These are phyloP conservation scores for Steinernema feltiae DNA, from an alignment of 1,140 invertebrate genomes.

Conservation along the genomic window DNA sequence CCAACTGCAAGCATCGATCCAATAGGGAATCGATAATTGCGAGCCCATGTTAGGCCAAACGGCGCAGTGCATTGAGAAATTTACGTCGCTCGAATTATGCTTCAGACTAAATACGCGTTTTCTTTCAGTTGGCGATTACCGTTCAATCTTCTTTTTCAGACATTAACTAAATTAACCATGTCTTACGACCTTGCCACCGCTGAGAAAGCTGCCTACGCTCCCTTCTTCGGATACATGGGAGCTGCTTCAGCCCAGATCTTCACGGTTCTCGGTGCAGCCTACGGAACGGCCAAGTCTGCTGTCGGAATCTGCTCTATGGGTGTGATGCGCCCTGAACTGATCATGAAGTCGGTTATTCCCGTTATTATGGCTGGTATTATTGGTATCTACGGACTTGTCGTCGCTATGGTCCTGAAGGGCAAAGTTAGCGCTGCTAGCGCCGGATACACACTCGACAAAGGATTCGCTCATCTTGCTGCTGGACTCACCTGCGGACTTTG, in stretches of 20 bases:
- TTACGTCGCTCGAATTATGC: background rate
- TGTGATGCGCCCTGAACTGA: conserved; percentile 97
- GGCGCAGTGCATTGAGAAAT: background rate
- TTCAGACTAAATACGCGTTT: background rate
- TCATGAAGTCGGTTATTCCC: conserved; percentile 99
- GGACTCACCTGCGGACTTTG: conserved; percentile 93
- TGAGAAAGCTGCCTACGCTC: conserved; percentile 33
- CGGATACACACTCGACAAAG: conserved; percentile 78
- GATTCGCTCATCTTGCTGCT: conserved; percentile 91
- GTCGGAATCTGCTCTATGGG: conserved; percentile 99
- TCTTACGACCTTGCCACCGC: conserved; percentile 37
- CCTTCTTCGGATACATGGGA: conserved; percentile 88
- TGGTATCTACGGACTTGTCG: conserved; percentile 56
- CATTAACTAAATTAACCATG: background rate
- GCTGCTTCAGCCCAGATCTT: conserved; percentile 95
- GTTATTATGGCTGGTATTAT: conserved; percentile 77
- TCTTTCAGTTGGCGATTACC: background rate
- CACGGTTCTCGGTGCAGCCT: conserved; percentile 91
- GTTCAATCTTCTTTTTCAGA: background rate
- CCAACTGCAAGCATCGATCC: background rate
- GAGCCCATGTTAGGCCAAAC: background rate
- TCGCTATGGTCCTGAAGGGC: conserved; percentile 56
- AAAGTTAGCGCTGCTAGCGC: conserved; percentile 51
- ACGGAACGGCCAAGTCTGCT: conserved; percentile 98
- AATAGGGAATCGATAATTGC: background rate